Evolutionary conservation across 1,140 invertebrate genomes (phyloP), one percentile per base, ranked within the genome.

Genomic region (Danaus plexippus): DNA sequence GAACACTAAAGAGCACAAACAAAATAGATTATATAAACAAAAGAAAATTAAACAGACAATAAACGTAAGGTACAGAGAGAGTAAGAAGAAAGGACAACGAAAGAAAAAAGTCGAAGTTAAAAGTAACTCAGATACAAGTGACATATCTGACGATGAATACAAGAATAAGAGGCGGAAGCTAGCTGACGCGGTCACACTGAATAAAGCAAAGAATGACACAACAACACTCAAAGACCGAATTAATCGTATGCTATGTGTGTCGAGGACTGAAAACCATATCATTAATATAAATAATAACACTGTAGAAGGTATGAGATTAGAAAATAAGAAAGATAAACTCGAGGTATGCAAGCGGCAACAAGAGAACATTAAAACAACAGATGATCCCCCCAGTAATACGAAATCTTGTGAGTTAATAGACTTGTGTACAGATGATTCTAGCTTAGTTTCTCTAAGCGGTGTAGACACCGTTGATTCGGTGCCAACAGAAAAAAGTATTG

Each of bases 71-170:
- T 61, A 48, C 46, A 80, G 74, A 65, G 72, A 76, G 45, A 41
- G 64, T 41, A 81, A 69, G 57, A 80, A 73, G 54, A 85, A 79
- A 63, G 54, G 32, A 43, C 50, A 66, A 50, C 42, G 52, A 9
- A 63, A 55, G 13, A 80, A 74, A 64, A 77, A 72, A 65, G 10
- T 61, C 47, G 58, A 58, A 22, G 22, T 60, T n/a, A 71, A 68
- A 66, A 50, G 69, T 59, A 40, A 72, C 40, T 74, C 61, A 69
- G 79, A 80, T 54, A 71, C 75, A 11, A 85, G 81, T 73, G 80
- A 84, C 32, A 75, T 77, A 51, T 77, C 81, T 47, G 80, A 80
- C 53, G 78, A 84, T 72, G 84, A 87, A 62, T 84, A 81, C 47
- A 78, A 67, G 66, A 77, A 77, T 67, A 85, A 83, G 67, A 70